A percentile compares a stretch with the other conserved stretches of the same genome.
phyloP scores from a whole-genome alignment of 2,888 invertebrate species.

The Barypeithes pellucidus region DNA sequence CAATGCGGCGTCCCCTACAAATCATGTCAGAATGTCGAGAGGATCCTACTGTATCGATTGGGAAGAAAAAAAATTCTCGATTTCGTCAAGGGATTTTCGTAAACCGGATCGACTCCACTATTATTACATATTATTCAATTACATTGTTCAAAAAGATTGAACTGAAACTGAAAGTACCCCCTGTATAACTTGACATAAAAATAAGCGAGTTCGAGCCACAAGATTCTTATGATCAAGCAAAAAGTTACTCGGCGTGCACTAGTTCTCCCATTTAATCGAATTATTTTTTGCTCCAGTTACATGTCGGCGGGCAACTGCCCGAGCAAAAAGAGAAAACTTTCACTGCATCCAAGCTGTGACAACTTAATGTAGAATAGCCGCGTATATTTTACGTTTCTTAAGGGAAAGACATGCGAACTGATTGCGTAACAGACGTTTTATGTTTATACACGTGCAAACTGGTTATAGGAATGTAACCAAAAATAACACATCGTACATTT shows the following conservation, averaged over 20 bases:
- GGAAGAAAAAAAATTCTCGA: no score
- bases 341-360: background rate
- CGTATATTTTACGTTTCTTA: background rate
- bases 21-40: no score
- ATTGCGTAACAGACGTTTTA: background rate
- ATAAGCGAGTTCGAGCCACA: no score
- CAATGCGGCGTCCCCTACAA: no score
- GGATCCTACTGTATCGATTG: no score
- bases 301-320: background rate
- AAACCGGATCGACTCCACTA: no score
- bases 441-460: background rate
- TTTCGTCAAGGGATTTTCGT: no score
- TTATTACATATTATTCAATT: no score
- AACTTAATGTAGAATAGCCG: background rate
- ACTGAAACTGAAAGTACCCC: no score
- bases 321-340: slow-evolving; percentile 24
- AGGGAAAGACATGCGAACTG: background rate
- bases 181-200: no score
- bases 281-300: slow-evolving; percentile 13
- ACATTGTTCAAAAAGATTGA: no score
- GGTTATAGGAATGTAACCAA: background rate
- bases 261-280: background rate
- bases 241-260: background rate
- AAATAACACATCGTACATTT: no score
- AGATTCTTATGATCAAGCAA: background rate